Percentiles rank a stretch among this genome's conserved stretches.
phyloP scores from a whole-genome alignment of 2,797 vertebrate species.

The Kryptolebias ocellatus region DNA sequence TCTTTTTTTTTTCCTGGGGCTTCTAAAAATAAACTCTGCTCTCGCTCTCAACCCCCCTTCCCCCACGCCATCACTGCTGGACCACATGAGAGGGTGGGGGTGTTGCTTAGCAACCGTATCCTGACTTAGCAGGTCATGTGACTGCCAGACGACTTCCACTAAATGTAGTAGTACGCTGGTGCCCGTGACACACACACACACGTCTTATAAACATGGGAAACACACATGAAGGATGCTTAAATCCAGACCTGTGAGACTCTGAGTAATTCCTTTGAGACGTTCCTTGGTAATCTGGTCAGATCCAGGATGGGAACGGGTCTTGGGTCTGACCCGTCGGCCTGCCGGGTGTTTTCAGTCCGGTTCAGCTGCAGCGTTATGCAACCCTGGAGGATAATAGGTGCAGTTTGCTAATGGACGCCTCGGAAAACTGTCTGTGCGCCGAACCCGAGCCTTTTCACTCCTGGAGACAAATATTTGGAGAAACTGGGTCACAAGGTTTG shows the following conservation, averaged over 20 bases:
- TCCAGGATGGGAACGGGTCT: too few species aligned
- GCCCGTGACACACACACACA: constrained; percentile 9
- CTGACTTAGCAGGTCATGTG: constrained; percentile 67
- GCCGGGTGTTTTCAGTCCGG: constrained; percentile 20
- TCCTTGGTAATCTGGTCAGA: too few species aligned
- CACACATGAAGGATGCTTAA: background rate
- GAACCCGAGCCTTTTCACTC: background rate
- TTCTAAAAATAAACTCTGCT: constrained; percentile 76
- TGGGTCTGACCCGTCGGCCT: constrained; percentile 1
- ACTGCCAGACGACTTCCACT: constrained; percentile 55
- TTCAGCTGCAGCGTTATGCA: constrained; percentile 46
- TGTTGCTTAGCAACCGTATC: constrained; percentile 76
- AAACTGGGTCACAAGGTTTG: too few species aligned
- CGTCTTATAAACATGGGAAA: background rate
- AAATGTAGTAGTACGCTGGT: constrained; percentile 52
- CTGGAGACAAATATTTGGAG: too few species aligned
- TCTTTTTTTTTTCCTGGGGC: constrained; percentile 44
- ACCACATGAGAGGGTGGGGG: constrained; percentile 27
- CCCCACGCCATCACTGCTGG: constrained; percentile 42
- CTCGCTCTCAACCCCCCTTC: constrained; percentile 5
- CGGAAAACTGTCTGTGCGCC: background rate
- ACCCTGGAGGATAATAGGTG: constrained; percentile 24
- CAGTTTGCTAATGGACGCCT: constrained; percentile 24
- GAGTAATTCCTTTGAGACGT: too few species aligned
- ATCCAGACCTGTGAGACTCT: background rate